Conservation (phyloP, 2,888 invertebrate species). For the Watsonalla binaria region DNA sequence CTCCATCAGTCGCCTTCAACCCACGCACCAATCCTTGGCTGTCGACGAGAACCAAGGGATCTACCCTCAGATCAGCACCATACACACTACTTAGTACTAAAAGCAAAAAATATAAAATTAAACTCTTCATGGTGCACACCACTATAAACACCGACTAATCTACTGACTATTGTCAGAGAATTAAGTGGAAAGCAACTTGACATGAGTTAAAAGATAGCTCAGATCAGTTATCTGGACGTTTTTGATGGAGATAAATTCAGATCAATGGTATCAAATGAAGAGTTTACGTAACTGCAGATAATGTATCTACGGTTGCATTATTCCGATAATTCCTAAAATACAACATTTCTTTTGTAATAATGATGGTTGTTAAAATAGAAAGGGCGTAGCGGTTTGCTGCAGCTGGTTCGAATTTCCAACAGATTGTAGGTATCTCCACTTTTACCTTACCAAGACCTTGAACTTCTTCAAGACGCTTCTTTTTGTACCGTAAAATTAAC, state of each 20-base stretch:
- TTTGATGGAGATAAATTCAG: conserved; percentile 30
- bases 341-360: no score
- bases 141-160: conserved; percentile 1
- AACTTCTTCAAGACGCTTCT: no score
- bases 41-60: conserved; percentile 56
- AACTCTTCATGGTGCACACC: conserved; percentile 27
- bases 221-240: conserved; percentile 44
- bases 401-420: no score
- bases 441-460: no score
- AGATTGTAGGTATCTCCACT: no score
- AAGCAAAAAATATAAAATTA: conserved; percentile 19
- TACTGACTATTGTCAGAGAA: background rate
- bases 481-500: no score
- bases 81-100: conserved; percentile 18
- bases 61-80: conserved; percentile 45
- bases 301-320: background rate
- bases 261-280: conserved; percentile 27
- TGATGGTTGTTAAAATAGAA: no score
- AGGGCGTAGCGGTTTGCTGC: no score
- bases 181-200: conserved; percentile 1
- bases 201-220: conserved; percentile 25
- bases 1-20: conserved; percentile 51
- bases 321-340: no score
- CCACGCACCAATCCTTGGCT: conserved; percentile 64
- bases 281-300: conserved; percentile 19